Percentiles rank a stretch among this genome's conserved stretches.
These are phyloP conservation scores for Apocheima hispidaria DNA, from an alignment of 2,888 invertebrate genomes.

Conservation along the genomic window DNA sequence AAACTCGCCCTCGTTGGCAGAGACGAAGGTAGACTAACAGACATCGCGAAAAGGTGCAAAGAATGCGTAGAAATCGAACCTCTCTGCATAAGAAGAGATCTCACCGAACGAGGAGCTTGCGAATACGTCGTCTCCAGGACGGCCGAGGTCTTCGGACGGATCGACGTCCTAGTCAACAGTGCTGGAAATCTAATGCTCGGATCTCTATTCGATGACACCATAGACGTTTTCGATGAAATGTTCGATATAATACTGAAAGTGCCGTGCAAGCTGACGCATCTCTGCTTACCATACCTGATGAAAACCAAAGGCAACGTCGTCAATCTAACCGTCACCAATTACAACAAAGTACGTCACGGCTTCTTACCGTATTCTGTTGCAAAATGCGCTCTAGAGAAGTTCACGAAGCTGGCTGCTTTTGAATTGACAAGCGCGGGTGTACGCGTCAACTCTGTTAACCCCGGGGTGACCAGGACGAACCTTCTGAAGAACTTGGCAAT, in stretches of 20 bases:
- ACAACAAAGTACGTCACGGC: conserved; percentile 72
- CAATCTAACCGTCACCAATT: conserved; percentile 95
- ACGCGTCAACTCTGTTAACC: conserved; percentile 59
- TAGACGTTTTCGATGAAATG: conserved; percentile 92
- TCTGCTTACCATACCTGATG: conserved; percentile 92
- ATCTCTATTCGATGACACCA: conserved; percentile 91
- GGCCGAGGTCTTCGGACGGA: conserved; percentile 86
- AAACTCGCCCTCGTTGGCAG: conserved; percentile 63
- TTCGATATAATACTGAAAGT: conserved; percentile 93
- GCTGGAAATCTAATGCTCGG: conserved; percentile 90
- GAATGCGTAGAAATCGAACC: conserved; percentile 50
- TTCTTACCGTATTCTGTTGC: conserved; percentile 55
- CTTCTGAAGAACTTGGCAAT: conserved; percentile 53
- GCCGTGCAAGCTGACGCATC: conserved; percentile 90
- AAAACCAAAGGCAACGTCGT: conserved; percentile 93
- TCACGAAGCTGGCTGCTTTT: conserved; percentile 59
- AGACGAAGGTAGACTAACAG: conserved; percentile 58
- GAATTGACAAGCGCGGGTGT: conserved; percentile 58
- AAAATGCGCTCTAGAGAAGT: conserved; percentile 57
- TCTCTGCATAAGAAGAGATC: conserved; percentile 81
- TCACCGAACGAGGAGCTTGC: conserved; percentile 87
- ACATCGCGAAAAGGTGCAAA: conserved; percentile 55
- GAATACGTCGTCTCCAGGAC: conserved; percentile 88
- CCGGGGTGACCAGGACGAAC: conserved; percentile 57
- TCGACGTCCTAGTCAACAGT: conserved; percentile 93